These are phyloP conservation scores for Pomacea maculata DNA, from an alignment of 1,140 invertebrate species.

Conservation along the genomic window DNA sequence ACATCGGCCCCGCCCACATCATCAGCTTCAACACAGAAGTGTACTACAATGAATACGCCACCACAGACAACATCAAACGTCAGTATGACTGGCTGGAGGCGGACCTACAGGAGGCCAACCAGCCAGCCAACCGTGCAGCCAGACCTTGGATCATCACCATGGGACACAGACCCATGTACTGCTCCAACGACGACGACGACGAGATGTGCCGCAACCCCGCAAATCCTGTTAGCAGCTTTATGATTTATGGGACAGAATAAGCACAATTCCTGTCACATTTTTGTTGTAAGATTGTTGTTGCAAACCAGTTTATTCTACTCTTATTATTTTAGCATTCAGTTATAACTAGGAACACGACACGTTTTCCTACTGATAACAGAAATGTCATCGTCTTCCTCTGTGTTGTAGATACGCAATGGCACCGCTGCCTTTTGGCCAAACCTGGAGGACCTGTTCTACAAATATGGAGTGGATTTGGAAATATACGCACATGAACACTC, in stretches of 20 bases:
- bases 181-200: constrained; percentile 42
- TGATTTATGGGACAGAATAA: neutral
- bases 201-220: constrained; percentile 35
- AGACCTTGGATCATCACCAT: constrained; percentile 60
- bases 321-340: too few relatives aligned
- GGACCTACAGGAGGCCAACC: constrained; percentile 49
- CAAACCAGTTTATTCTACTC: too few relatives aligned
- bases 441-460: constrained; percentile 86
- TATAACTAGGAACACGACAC: neutral
- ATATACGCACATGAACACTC: constrained; percentile 98
- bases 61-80: constrained; percentile 28
- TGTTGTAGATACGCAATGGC: constrained; percentile 46
- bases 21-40: constrained; percentile 50
- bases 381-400: neutral
- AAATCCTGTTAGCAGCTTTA: constrained; percentile 25
- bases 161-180: constrained; percentile 62
- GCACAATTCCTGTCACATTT: neutral
- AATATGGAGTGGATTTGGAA: constrained; percentile 90
- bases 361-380: neutral
- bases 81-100: constrained; percentile 50
- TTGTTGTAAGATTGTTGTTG: neutral
- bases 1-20: constrained; percentile 59
- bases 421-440: constrained; percentile 43
- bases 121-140: constrained; percentile 45
- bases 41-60: constrained; percentile 39